A percentile compares a stretch with the other conserved stretches of the same genome.
Conservation (phyloP, 2,797 vertebrate species). For the Gallinago stenura region DNA sequence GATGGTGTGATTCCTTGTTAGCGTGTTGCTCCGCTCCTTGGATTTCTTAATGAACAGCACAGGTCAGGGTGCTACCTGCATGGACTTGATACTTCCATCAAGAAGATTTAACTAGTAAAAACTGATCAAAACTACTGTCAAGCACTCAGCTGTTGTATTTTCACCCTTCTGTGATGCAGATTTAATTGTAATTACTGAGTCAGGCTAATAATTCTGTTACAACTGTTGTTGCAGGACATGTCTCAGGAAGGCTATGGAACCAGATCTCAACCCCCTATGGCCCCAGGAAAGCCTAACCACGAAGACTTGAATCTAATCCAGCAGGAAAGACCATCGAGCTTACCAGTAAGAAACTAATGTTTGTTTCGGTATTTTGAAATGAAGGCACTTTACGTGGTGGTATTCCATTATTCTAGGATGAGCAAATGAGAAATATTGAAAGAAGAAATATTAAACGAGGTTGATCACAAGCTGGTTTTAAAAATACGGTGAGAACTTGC, state of each 20-base stretch:
- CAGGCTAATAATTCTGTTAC: conserved; percentile 17
- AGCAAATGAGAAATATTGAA: background rate
- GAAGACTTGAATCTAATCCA: conserved; percentile 90
- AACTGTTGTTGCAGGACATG: conserved; percentile 84
- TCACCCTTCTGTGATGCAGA: background rate
- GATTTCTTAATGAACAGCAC: background rate
- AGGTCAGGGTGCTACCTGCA: background rate
- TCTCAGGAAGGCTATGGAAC: conserved; percentile 91
- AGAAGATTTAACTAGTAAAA: background rate
- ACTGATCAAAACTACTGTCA: background rate
- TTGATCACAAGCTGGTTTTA: background rate
- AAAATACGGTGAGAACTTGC: background rate
- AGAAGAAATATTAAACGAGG: background rate
- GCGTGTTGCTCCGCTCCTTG: background rate
- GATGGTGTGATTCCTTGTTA: background rate
- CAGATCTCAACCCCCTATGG: conserved; percentile 88
- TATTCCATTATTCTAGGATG: background rate
- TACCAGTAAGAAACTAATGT: conserved; percentile 87
- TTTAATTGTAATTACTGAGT: background rate
- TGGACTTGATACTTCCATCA: background rate
- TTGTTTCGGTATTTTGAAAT: conserved; percentile 37
- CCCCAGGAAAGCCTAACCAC: conserved; percentile 90
- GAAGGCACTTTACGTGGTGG: background rate
- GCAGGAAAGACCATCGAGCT: conserved; percentile 90
- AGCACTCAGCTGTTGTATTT: background rate